Evolutionary conservation across 1,140 invertebrate species (phyloP).

Genomic region (Ectropis grisescens): DNA sequence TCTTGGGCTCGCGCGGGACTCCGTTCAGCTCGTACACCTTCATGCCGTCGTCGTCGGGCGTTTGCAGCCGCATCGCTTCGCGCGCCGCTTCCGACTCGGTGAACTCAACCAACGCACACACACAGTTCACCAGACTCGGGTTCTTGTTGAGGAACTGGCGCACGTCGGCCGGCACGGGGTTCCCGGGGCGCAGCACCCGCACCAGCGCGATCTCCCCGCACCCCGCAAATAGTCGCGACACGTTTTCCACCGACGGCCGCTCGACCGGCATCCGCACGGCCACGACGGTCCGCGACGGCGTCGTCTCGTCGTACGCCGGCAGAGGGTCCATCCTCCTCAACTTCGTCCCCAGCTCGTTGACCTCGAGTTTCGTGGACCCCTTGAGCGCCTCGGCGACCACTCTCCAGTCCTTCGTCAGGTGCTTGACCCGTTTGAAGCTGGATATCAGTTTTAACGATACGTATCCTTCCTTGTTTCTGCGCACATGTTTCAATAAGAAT

Average conservation of each 20-base stretch:
- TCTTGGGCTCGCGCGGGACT: slow-evolving; percentile 71
- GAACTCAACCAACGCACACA: slow-evolving; percentile 92
- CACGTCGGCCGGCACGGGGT: slow-evolving; percentile 89
- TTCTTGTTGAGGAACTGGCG: slow-evolving; percentile 91
- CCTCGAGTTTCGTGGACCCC: slow-evolving; percentile 85
- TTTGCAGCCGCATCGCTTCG: slow-evolving; percentile 78
- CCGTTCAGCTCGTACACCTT: slow-evolving; percentile 72
- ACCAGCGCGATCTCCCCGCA: slow-evolving; percentile 92
- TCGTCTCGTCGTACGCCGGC: slow-evolving; percentile 91
- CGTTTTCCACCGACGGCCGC: slow-evolving; percentile 86
- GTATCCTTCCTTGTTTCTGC: slow-evolving; percentile 94
- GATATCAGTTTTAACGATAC: slow-evolving; percentile 95
- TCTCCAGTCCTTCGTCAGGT: slow-evolving; percentile 93
- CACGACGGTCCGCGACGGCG: slow-evolving; percentile 90
- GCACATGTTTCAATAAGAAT: slow-evolving; percentile 94
- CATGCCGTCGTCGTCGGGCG: slow-evolving; percentile 58
- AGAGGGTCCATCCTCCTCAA: slow-evolving; percentile 87
- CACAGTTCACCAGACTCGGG: slow-evolving; percentile 85
- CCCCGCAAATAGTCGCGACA: slow-evolving; percentile 87
- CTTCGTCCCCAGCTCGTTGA: slow-evolving; percentile 93
- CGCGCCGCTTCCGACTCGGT: slow-evolving; percentile 87
- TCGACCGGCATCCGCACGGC: slow-evolving; percentile 88
- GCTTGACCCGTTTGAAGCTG: slow-evolving; percentile 93
- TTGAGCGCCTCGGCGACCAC: slow-evolving; percentile 88
- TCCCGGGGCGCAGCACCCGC: slow-evolving; percentile 86